Evolutionary conservation across 1,140 invertebrate genomes (phyloP), one percentile per base, ranked within the genome.

Genomic region (Drosophila nikananu): DNA sequence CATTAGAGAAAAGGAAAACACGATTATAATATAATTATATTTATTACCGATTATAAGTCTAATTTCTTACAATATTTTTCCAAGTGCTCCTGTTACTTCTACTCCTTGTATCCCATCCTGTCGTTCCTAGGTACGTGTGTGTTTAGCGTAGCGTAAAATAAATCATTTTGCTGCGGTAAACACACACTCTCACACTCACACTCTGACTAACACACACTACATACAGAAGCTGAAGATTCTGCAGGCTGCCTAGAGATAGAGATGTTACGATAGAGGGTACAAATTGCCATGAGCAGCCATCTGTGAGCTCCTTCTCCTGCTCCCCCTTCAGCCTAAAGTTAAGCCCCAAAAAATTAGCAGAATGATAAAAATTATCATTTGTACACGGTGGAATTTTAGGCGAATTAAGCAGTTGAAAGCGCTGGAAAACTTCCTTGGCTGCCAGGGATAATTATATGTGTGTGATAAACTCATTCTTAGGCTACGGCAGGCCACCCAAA

Each of bases 281-380:
- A 80, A 80, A 80, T 80, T 80, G 77, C 66, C 67, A 15, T 51
- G 27, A 54, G 46, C 44, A 59, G 41, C 46, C 54, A 44, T 41
- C 49, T 70, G 66, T 21, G 63, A 48, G 51, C 68, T 70, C 21
- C 51, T 30, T 6, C 27, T 30, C 10, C 12, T 9, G 4, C 15
- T 42, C 37, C 30, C 17, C 15, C 13, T 1, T 19, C 13, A 12
- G n/a, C 49, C 51, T 8, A 0, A 6, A 52, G 25, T 37, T 59
- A 60, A 66, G 73, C 54, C 70, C 27, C 37, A 49, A 65, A 75
- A 81, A 86, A 86, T 81, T 77, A 78, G 68, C 72, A 60, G 81
- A 90, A 90, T 86, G 81, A 90, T 90, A 91, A 91, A 86, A 90
- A 90, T 90, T 67, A 90, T 80, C 86, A 73, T 73, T 80, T 84